Percentiles rank a stretch among this genome's conserved stretches.
Evolutionary conservation across 2,797 vertebrate genomes (phyloP).

Genomic region (Semotilus atromaculatus): DNA sequence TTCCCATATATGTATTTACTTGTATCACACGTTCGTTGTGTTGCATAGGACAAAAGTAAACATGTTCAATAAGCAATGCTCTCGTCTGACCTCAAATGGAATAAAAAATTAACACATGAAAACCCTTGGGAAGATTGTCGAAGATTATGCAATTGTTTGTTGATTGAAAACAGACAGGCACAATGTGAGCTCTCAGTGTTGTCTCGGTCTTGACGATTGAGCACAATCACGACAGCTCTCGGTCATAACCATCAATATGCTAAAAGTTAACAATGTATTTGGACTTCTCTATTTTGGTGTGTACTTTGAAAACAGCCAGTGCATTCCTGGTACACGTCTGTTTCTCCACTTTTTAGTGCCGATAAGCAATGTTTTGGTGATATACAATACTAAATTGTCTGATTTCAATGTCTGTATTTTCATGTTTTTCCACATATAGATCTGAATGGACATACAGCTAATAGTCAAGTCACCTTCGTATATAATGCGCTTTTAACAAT

Average conservation of each 20-base stretch:
- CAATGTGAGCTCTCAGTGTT: constrained; percentile 60
- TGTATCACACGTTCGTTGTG: background rate
- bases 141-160: constrained; percentile 62
- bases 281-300: no score
- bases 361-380: no score
- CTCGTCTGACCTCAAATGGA: background rate
- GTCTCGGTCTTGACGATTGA: constrained; percentile 73
- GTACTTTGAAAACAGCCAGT: no score
- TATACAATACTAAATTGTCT: no score
- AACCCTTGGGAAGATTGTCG: background rate
- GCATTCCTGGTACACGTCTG: no score
- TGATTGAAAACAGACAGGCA: constrained; percentile 73
- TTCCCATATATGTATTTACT: constrained; percentile 20
- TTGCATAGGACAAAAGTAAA: background rate
- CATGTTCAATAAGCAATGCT: background rate
- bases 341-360: no score
- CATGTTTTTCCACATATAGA: no score
- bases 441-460: no score
- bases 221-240: constrained; percentile 36
- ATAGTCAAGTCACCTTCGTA: no score
- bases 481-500: no score
- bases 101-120: background rate
- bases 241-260: no score
- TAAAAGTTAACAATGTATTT: background rate
- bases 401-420: no score